Conservation (phyloP, 2,797 vertebrate species). For the Corythornis leucogaster region DNA sequence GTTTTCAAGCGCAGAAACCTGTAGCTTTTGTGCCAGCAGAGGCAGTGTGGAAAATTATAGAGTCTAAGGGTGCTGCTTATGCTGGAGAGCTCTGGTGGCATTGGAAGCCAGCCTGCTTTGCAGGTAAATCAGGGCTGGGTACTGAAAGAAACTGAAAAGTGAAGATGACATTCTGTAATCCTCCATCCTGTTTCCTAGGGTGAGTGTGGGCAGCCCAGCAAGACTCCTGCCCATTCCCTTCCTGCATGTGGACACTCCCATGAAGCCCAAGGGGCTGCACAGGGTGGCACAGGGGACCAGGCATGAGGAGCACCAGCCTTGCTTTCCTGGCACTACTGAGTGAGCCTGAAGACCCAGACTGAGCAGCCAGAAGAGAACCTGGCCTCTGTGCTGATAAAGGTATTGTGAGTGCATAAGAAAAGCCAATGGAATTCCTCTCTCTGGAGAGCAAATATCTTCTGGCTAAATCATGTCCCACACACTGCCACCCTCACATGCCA, state of each 20-base stretch:
- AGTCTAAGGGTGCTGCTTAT: neutral
- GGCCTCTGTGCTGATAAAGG: neutral
- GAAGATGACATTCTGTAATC: neutral
- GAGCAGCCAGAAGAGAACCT: neutral
- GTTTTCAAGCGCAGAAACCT: neutral
- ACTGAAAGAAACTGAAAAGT: neutral
- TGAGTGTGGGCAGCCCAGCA: neutral
- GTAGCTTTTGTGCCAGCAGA: neutral
- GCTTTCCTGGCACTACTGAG: fast-evolving
- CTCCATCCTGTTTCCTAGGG: neutral
- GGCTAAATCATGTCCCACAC: neutral
- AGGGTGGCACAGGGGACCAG: neutral
- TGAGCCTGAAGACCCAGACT: neutral
- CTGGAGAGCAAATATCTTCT: neutral
- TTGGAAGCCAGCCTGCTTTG: neutral
- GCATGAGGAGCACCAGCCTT: neutral
- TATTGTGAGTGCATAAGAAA: neutral
- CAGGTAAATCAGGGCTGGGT: neutral
- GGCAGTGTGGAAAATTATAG: neutral
- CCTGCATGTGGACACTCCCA: neutral
- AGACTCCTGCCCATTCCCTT: fast-evolving
- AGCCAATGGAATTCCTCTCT: neutral
- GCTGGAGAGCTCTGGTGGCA: neutral
- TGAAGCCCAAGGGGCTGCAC: neutral
- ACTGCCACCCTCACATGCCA: neutral